Evolutionary conservation across 2,113 vertebrate genomes (phyloP), one percentile per base, ranked within the genome.

Genomic region (Sturnus vulgaris): DNA sequence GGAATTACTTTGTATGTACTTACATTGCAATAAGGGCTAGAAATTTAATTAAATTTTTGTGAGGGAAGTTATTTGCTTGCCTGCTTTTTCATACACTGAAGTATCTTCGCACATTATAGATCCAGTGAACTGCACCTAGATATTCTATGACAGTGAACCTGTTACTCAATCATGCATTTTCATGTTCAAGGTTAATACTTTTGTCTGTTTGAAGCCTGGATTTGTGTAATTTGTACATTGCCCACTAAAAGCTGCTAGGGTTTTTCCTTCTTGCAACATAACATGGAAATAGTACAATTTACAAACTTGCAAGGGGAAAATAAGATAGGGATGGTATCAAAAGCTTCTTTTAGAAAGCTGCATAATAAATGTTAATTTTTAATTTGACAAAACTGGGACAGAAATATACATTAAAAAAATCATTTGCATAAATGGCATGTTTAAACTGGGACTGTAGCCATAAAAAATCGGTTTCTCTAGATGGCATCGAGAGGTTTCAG

Each of bases 51-150:
- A 30, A 47, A 77, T 77, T 72, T 2, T 86, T 55, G 12, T 2
- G 3, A 15, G 23, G 1, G 1, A 0, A 12, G 9, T 69, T 63
- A 17, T 18, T 81, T 56, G 1, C 13, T 86, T 81, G 3, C 3
- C 37, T 73, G 2, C 3, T 80, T 88, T 72, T 92, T 69, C 12
- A 35, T 60, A 37, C 15, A 13, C 11, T 31, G 10, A 91, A 78
- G 3, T 66, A 37, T 55, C 20, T 81, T 78, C 5, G 5, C 22
- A 42, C 9, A 31, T 53, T 73, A 57, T 9, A 47, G 49, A 21
- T 5, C 24, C 30, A 44, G 42, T 10, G 64, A 81, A 69, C 10
- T 53, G 47, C 44, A n/a, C 13, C 5, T 64, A 86, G 37, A 31
- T 35, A 25, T 30, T 66, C 24, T 64, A 8, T 39, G 66, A 61